These are phyloP conservation scores for Notarius quadriscutis DNA, from an alignment of 2,113 vertebrate genomes.

Conservation along the genomic window DNA sequence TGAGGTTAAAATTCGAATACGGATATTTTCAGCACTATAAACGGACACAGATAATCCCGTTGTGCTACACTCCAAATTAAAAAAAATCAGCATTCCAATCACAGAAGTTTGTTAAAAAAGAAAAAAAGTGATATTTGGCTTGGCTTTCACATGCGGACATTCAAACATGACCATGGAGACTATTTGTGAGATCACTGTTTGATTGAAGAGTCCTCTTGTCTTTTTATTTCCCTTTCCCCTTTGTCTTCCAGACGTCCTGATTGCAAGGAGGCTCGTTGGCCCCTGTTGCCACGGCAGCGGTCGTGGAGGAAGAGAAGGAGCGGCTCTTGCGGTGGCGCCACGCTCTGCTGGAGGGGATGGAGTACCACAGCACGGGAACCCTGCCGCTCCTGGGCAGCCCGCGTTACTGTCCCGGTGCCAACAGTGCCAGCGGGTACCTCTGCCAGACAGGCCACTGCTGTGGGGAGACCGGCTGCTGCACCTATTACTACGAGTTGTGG, in stretches of 20 bases:
- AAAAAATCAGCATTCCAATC: background rate
- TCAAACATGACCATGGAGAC: background rate
- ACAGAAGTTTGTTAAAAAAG: background rate
- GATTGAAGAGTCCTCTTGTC: slow-evolving; percentile 15
- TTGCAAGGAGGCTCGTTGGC: slow-evolving; percentile 5
- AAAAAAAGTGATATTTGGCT: background rate
- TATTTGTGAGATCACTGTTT: background rate
- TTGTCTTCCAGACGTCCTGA: slow-evolving; percentile 14
- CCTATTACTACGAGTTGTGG: slow-evolving; percentile 97
- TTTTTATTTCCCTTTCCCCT: background rate
- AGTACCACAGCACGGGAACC: slow-evolving; percentile 64
- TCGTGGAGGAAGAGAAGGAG: slow-evolving; percentile 45
- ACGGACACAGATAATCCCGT: background rate
- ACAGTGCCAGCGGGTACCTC: slow-evolving; percentile 86
- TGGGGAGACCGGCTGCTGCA: slow-evolving; percentile 93
- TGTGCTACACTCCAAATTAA: too few relatives aligned
- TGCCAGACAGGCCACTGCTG: slow-evolving; percentile 97
- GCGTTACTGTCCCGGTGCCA: slow-evolving; percentile 84
- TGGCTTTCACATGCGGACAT: background rate
- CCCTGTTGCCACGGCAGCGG: slow-evolving; percentile 41
- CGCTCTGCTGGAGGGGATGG: slow-evolving; percentile 67
- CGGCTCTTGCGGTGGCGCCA: slow-evolving; percentile 53
- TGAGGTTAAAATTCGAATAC: background rate
- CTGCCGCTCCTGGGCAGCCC: slow-evolving; percentile 67
- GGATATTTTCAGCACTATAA: background rate